Percentiles rank a stretch among this genome's conserved stretches.
Evolutionary conservation across 2,888 invertebrate genomes (phyloP).

Genomic region (Troilus luridus): DNA sequence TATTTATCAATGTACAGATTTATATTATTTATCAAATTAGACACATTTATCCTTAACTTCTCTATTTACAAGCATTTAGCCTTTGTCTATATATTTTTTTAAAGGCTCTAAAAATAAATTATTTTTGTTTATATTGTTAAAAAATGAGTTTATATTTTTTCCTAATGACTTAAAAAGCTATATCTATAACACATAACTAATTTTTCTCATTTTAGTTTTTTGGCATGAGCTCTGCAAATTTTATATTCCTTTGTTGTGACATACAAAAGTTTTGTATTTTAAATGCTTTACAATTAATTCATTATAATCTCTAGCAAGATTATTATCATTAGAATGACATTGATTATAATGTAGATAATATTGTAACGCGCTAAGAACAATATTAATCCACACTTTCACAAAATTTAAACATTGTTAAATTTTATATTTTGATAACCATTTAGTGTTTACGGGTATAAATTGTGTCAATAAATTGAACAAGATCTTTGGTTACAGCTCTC

Average conservation of each 20-base stretch:
- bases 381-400: not conserved
- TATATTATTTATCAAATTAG: slow-evolving; percentile 51
- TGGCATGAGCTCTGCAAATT: slow-evolving; percentile 22
- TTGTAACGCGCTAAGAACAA: not conserved
- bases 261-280: not conserved
- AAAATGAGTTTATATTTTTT: slow-evolving; percentile 50
- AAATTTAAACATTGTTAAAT: not conserved
- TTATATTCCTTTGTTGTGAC: not conserved
- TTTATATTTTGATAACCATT: not conserved
- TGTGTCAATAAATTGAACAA: not conserved
- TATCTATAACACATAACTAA: slow-evolving; percentile 27
- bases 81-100: slow-evolving; percentile 27
- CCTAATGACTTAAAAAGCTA: slow-evolving; percentile 50
- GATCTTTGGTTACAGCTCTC: slow-evolving; percentile 5
- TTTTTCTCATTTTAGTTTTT: not conserved
- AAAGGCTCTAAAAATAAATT: slow-evolving; percentile 54
- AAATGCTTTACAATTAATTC: not conserved
- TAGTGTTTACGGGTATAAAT: not conserved
- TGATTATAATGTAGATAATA: not conserved
- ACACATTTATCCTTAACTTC: slow-evolving; percentile 57
- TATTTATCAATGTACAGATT: slow-evolving; percentile 54
- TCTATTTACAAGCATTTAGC: slow-evolving; percentile 59
- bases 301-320: not conserved
- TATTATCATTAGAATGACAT: slow-evolving; percentile 1
- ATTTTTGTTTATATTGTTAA: slow-evolving; percentile 43